Evolutionary conservation across 1,140 invertebrate genomes (phyloP), one percentile per base, ranked within the genome.

Genomic region (Caenorhabditis tropicalis): DNA sequence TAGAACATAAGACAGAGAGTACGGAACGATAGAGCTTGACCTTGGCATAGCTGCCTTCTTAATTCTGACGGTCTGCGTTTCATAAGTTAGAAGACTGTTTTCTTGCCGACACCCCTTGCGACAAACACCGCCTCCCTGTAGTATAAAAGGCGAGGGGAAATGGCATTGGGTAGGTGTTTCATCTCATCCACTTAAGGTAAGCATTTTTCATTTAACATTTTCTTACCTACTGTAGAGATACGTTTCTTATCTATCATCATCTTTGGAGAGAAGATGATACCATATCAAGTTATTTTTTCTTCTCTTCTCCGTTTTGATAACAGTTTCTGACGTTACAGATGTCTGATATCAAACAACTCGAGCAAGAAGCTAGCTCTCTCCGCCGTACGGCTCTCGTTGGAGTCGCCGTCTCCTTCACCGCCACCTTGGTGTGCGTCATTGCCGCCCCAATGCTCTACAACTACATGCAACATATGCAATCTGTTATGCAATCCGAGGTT

Each of bases 361-460:
- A 85, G 79, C 70, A 43, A 31, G 82, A 86, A 39, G 85, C 85
- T 51, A 70, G 49, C 43, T 84, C 79, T 19, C 81, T 86, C n/a
- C 82, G 85, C 29, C 53, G 85, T 12, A 65, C 84, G 56, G 86
- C 83, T 19, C 84, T 87, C 81, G 31, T 87, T 36, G 86, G 86
- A 24, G 86, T 87, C n/a, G 46, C 86, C 48, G 82, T 87, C 27
- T 87, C 86, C 58, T 87, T 85, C 24, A 86, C 91, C n/a, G 90
- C 90, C 24, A 91, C 89, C 43, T 83, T 91, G 39, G 88, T 91
- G 39, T 91, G 90, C 74, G 90, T 91, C 27, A 87, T 91, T 49
- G 87, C 88, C 49, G 90, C 91, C 16, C 90, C 90, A 49, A 91
- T 91, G 90, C 39, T 90, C 46, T 91, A 91, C 86, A 91, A 90